A percentile compares a stretch with the other conserved stretches of the same genome.
Evolutionary conservation across 2,113 vertebrate genomes (phyloP).

Genomic region (Thalassarche chlororhynchos): DNA sequence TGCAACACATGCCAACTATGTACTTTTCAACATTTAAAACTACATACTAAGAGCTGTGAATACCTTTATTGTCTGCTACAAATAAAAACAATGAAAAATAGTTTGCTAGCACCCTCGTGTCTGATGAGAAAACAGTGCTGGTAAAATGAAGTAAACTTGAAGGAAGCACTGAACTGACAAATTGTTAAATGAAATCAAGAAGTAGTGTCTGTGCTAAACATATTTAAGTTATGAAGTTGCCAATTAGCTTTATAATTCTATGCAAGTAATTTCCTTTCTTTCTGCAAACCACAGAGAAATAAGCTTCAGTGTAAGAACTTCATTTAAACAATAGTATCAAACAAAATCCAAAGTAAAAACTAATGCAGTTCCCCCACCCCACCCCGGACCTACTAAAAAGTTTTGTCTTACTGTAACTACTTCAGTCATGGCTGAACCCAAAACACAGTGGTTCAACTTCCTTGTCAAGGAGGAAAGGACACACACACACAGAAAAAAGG

Average conservation of each 20-base stretch:
- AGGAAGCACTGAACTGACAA: background rate
- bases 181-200: background rate
- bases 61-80: background rate
- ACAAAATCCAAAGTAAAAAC: background rate
- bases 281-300: background rate
- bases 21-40: background rate
- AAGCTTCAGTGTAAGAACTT: background rate
- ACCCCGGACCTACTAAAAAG: background rate
- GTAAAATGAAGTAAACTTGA: background rate
- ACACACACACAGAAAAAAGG: background rate
- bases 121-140: background rate
- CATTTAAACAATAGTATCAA: background rate
- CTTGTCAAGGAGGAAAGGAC: background rate
- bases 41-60: background rate
- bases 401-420: background rate
- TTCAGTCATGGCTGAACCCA: background rate
- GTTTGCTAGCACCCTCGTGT: background rate
- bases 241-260: background rate
- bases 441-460: background rate
- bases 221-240: background rate
- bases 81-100: background rate
- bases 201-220: background rate
- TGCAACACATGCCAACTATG: background rate
- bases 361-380: rapidly evolving
- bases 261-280: background rate